Evolutionary conservation across 2,113 vertebrate species (phyloP).

Genomic region (Ochotona curzoniae): DNA sequence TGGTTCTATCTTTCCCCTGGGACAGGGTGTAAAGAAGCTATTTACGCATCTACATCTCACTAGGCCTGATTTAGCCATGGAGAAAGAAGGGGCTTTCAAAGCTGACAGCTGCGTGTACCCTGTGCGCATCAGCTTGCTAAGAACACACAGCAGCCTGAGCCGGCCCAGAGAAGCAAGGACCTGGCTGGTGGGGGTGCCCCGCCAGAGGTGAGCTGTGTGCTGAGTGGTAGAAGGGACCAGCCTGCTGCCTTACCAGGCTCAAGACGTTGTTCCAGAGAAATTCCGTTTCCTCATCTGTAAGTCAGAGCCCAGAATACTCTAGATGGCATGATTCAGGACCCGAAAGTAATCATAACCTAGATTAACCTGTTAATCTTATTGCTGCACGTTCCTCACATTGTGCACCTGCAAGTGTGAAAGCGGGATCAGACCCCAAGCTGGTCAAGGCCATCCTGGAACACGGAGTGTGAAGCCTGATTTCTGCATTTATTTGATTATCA

Average conservation of each 20-base stretch:
- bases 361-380: background rate
- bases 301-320: background rate
- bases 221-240: background rate
- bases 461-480: background rate
- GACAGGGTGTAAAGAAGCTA: slow-evolving; percentile 59
- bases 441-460: background rate
- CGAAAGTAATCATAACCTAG: background rate
- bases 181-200: background rate
- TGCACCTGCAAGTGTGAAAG: accelerated
- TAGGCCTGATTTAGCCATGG: slow-evolving; percentile 60
- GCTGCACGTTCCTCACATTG: too few relatives aligned
- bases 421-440: too few relatives aligned
- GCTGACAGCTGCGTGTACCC: slow-evolving; percentile 30
- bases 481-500: background rate
- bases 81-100: slow-evolving; percentile 44
- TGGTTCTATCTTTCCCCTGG: slow-evolving; percentile 70
- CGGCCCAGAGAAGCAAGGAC: background rate
- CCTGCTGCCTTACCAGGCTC: background rate
- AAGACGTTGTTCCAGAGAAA: background rate
- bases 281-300: slow-evolving; percentile 37
- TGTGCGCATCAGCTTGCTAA: background rate
- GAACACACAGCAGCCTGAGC: background rate
- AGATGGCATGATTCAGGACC: background rate
- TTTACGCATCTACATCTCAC: slow-evolving; percentile 64
- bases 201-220: background rate